Base-by-base conservation (phyloP, 2,113 vertebrate genomes). In the Etia nguti region DNA sequence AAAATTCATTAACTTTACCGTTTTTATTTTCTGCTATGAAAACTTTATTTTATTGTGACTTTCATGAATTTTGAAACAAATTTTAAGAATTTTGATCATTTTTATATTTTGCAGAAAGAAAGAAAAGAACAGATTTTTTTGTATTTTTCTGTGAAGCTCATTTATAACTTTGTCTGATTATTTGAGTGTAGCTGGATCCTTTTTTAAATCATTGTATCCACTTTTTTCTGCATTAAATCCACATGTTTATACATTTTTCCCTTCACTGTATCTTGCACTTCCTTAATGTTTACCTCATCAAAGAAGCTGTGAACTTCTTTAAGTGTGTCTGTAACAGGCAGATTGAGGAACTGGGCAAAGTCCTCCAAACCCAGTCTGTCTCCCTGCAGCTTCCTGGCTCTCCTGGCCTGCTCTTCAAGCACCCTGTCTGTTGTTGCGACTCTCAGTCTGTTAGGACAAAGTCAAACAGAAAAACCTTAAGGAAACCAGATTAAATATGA, bases 231-330 rank as follows among this genome's bases (percentile, higher is more conserved):
- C 38, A 62, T 43, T 2, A 16, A 73, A 73, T 46, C 38, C 36
- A 24, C 0, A 10, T 10, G 0, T 70, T 43, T 43, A 0, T 26
- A 15, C 3, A 11, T 5, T 4, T 31, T 31, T 18, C 22, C 70
- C 24, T 29, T 75, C 0, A 10, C 41, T 50, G 10, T 29, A 50
- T 20, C 43, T 10, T 31, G 18, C 1, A 1, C 9, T 10, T 79
- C 1, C 2, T 48, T 4, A 29, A 26, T 43, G 9, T 75, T 87
- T 90, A 99, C 98, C 97, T 99, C 96, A 15, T 97, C 96, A 80
- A 99, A 98, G 75, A 98, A 95, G 0, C 92, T 93, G 93, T 98
- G 97, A 90, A 99, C 93, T 65, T 96, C 97, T 89, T 89, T 93
- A 83, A 99, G 96, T 0, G 91, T 86, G 38, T 97, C 95, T 4